Evolutionary conservation across 92 coral and sea anemone species (phyloP), one percentile per base, ranked within the genome.

Genomic region (Phymanthus crucifer): DNA sequence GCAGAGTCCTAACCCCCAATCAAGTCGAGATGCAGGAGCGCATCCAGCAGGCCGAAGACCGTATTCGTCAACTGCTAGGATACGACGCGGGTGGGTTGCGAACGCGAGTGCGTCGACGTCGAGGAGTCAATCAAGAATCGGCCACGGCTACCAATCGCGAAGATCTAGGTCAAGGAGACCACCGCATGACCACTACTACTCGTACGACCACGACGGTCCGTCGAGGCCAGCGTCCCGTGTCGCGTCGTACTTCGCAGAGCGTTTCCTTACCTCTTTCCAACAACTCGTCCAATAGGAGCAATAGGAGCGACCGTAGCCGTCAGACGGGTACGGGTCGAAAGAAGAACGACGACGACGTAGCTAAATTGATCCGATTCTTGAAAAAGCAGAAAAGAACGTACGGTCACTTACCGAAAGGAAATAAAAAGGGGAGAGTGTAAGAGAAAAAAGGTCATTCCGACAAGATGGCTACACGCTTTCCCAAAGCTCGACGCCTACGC

Each of bases 151-250:
- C 38, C 18, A 2, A 29, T 10, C 0, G 71, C 1, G 37, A 66
- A 66, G 18, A 33, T 29, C 38, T 66, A 7, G 71, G 71, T 2
- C n/a, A 9, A 14, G 71, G 71, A 3, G 71, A 66, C 18, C 71
- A 66, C 21, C 71, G 71, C 0, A 66, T 37, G 36, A 66, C 71
- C 1, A 75, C 79, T 69, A 75, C 79, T 10, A 75, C 79, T 1
- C 79, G 79, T 9, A 75, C 79, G 35, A 75, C 21, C 1, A 66
- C 71, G 19, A 66, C 71, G 35, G 71, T 66, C 4, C 71, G 71
- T 17, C 10, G 18, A 17, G 71, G 71, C 0, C 34, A 66, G 14
- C 71, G 71, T 3, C 71, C 71, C 10, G 0, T 27, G 6, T 29
- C 71, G 5, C 37, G 31, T 27, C 32, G 71, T 0, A 19, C 27